Conservation (phyloP, 2,888 invertebrate genomes). For the Rhingia campestris region DNA sequence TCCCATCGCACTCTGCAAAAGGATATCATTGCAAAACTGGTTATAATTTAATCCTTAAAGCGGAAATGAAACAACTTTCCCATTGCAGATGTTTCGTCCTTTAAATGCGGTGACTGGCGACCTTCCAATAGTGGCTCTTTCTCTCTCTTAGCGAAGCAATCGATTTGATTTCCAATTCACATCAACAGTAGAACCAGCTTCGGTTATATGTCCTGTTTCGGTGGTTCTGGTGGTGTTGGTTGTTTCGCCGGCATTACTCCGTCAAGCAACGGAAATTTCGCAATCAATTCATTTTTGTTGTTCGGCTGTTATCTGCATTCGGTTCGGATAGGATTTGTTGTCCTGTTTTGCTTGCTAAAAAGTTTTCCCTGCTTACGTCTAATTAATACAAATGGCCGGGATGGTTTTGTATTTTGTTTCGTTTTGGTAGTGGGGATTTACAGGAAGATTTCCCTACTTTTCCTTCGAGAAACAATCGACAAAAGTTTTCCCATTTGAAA, state of each 20-base stretch:
- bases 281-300: slow-evolving; percentile 73
- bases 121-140: not conserved
- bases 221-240: slow-evolving; percentile 3
- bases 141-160: slow-evolving; percentile 27
- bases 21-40: slow-evolving; percentile 59
- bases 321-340: slow-evolving; percentile 51
- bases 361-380: slow-evolving; percentile 78
- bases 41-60: slow-evolving; percentile 70
- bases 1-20: slow-evolving; percentile 23
- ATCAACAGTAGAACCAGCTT: slow-evolving; percentile 12
- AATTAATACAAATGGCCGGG: slow-evolving; percentile 80
- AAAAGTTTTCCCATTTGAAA: slow-evolving; percentile 75
- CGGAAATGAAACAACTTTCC: slow-evolving; percentile 64
- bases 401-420: slow-evolving; percentile 57
- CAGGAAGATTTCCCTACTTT: slow-evolving; percentile 67
- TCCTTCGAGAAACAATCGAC: slow-evolving; percentile 70
- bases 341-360: slow-evolving; percentile 48
- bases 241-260: slow-evolving; percentile 11
- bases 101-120: slow-evolving; percentile 11
- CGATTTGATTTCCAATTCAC: slow-evolving; percentile 61
- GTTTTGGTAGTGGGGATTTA: slow-evolving; percentile 21
- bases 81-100: slow-evolving; percentile 44
- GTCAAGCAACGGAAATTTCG: slow-evolving; percentile 63
- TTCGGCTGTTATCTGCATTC: slow-evolving; percentile 71
- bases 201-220: slow-evolving; percentile 27